Evolutionary conservation across 2,888 invertebrate genomes (phyloP).

Genomic region (Mellilla xanthometata): DNA sequence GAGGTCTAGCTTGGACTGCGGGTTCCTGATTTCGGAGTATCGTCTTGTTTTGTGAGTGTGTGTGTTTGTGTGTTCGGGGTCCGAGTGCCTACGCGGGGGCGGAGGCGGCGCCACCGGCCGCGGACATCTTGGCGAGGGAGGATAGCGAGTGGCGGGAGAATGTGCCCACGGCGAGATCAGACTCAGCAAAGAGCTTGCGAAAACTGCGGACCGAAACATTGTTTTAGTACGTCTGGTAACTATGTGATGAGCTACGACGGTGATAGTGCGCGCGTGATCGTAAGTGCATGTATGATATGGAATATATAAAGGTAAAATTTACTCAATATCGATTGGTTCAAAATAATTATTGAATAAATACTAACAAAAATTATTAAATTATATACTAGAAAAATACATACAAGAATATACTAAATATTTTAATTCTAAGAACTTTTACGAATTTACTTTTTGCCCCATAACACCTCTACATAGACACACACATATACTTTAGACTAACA

Average conservation of each 20-base stretch:
- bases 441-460: too few species aligned
- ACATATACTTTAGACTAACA: too few species aligned
- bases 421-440: too few species aligned
- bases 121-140: conserved; percentile 88
- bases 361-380: too few species aligned
- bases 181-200: conserved; percentile 94
- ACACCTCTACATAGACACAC: too few species aligned
- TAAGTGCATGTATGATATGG: too few species aligned
- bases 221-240: conserved; percentile 4
- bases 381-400: too few species aligned
- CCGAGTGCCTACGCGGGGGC: conserved; percentile 69
- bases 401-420: too few species aligned
- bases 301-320: too few species aligned
- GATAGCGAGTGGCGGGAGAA: conserved; percentile 92
- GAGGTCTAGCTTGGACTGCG: conserved; percentile 54
- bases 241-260: not conserved
- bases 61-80: conserved; percentile 36
- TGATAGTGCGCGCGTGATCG: not conserved
- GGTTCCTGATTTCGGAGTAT: conserved; percentile 47
- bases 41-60: conserved; percentile 36
- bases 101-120: conserved; percentile 66
- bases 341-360: too few species aligned
- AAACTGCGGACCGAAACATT: conserved; percentile 82
- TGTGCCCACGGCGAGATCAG: conserved; percentile 86
- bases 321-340: too few species aligned